Percentiles rank a stretch among this genome's conserved stretches.
phyloP scores from a whole-genome alignment of 2,113 vertebrate species.

The Xenopus tropicalis region UCB_Xtro_10.0 CM004449.2:86683001-86683500 shows the following conservation, averaged over 20 bases:
- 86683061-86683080: constrained; percentile 25
- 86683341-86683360: too few relatives aligned
- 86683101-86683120: constrained; percentile 24
- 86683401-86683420: too few relatives aligned
- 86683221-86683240: not conserved
- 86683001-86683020: constrained; percentile 9
- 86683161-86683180: constrained; percentile 22
- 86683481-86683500: too few relatives aligned
- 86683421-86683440: too few relatives aligned
- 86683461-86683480: too few relatives aligned
- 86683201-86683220: constrained; percentile 15
- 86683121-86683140: not conserved
- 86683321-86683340: too few relatives aligned
- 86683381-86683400: too few relatives aligned
- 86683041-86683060: constrained; percentile 12
- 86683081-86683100: constrained; percentile 7
- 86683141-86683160: not conserved
- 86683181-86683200: not conserved
- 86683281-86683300: too few relatives aligned
- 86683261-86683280: too few relatives aligned
- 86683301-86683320: too few relatives aligned
- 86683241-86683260: not conserved
- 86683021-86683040: constrained; percentile 12
- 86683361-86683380: too few relatives aligned
- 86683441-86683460: too few relatives aligned